Conservation (phyloP, 2,113 vertebrate species). For the Heptranchias perlo region DNA sequence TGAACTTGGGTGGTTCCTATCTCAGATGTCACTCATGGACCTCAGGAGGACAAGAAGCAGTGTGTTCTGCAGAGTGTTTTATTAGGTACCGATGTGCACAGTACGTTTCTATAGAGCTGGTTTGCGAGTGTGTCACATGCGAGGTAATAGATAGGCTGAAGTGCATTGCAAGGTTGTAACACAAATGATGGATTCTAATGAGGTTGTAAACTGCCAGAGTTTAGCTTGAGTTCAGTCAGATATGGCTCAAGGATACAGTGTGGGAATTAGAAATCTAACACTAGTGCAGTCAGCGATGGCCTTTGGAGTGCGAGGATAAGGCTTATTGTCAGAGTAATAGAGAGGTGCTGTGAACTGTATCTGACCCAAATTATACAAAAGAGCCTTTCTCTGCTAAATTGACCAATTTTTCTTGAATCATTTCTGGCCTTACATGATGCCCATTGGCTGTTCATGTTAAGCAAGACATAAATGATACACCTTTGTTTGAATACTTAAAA, state of each 20-base stretch:
- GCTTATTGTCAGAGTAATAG: conserved; percentile 27
- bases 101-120: background rate
- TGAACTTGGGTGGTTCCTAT: background rate
- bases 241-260: background rate
- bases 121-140: background rate
- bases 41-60: background rate
- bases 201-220: background rate
- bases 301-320: conserved; percentile 9
- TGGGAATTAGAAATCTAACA: conserved; percentile 29
- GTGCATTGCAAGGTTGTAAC: background rate
- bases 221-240: conserved; percentile 10
- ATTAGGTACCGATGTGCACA: background rate
- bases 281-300: background rate
- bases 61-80: background rate
- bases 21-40: background rate
- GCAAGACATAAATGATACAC: background rate
- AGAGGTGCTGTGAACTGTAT: conserved; percentile 16
- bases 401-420: background rate
- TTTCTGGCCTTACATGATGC: background rate
- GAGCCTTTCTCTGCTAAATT: conserved; percentile 23
- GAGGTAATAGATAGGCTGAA: conserved; percentile 9
- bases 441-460: background rate
- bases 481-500: background rate
- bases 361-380: conserved; percentile 15
- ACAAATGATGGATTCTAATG: conserved; percentile 18